phyloP scores from a whole-genome alignment of 2,888 invertebrate species.

The Andrena minutula region DNA sequence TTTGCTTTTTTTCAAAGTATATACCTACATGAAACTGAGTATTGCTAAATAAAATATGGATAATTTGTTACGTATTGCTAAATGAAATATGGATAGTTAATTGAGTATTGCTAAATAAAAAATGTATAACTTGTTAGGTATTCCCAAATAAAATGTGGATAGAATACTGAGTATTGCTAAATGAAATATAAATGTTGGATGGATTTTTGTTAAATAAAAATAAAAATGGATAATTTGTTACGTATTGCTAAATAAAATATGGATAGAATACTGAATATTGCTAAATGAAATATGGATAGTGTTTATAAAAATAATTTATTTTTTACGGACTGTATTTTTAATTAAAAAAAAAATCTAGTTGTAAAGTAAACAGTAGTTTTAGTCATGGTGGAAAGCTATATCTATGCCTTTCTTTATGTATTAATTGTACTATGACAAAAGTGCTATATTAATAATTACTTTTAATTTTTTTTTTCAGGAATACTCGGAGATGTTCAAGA shows the following conservation, averaged over 20 bases:
- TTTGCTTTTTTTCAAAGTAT: too few species aligned
- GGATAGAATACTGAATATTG: neutral
- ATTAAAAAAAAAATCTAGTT: too few species aligned
- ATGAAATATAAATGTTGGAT: neutral
- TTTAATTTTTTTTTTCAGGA: neutral
- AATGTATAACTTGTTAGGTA: neutral
- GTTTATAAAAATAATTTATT: too few species aligned
- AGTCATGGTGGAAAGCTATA: neutral
- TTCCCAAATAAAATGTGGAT: neutral
- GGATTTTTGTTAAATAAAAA: constrained; percentile 1
- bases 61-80: constrained; percentile 5
- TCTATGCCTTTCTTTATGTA: too few species aligned
- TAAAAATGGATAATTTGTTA: neutral
- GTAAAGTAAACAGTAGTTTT: neutral
- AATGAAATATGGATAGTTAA: constrained; percentile 2
- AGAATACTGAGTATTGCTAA: neutral
- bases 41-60: neutral
- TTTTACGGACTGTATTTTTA: too few species aligned
- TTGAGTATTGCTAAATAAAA: neutral
- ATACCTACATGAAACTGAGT: too few species aligned
- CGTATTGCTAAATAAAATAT: constrained; percentile 8
- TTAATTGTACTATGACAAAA: too few species aligned
- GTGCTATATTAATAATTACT: neutral
- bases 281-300: neutral
- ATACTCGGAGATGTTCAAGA: neutral